These are phyloP conservation scores for Catostomus latipinnis DNA, from an alignment of 2,797 vertebrate genomes.

Conservation along the genomic window DNA sequence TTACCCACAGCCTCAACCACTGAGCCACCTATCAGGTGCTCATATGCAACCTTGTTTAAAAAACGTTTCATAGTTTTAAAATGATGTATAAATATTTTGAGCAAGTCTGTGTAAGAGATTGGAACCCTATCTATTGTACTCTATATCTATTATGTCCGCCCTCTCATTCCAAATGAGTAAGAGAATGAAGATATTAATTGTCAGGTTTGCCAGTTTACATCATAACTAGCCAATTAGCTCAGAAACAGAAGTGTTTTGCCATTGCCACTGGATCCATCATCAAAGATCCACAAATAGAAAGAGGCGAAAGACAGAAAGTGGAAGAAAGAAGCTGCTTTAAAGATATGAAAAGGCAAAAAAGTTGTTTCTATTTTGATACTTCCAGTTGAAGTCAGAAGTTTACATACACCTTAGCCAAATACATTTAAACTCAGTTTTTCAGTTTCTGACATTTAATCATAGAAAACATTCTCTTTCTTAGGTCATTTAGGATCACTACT, in stretches of 20 bases:
- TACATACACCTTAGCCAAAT: no score
- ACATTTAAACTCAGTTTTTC: no score
- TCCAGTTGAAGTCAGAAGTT: no score
- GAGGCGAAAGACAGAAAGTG: neutral
- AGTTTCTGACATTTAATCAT: no score
- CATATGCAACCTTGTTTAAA: no score
- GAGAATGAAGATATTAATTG: slow-evolving; percentile 93
- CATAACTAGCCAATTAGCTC: slow-evolving; percentile 92
- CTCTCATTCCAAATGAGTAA: slow-evolving; percentile 82
- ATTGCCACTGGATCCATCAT: slow-evolving; percentile 90
- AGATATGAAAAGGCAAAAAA: slow-evolving; percentile 12
- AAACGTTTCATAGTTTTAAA: neutral
- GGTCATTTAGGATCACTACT: no score
- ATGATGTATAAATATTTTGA: slow-evolving; percentile 9
- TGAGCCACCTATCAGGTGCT: no score
- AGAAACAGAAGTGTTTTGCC: slow-evolving; percentile 96
- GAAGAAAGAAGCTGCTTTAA: neutral
- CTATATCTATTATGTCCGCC: slow-evolving; percentile 73
- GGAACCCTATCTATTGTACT: slow-evolving; percentile 87
- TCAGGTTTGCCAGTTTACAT: slow-evolving; percentile 87
- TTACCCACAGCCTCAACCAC: no score
- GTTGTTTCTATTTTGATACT: slow-evolving; percentile 38
- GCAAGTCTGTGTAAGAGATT: slow-evolving; percentile 70
- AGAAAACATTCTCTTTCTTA: no score
- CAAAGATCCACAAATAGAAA: slow-evolving; percentile 76